Conservation (phyloP, 2,113 vertebrate genomes). For the Hippocampus barbouri region DNA sequence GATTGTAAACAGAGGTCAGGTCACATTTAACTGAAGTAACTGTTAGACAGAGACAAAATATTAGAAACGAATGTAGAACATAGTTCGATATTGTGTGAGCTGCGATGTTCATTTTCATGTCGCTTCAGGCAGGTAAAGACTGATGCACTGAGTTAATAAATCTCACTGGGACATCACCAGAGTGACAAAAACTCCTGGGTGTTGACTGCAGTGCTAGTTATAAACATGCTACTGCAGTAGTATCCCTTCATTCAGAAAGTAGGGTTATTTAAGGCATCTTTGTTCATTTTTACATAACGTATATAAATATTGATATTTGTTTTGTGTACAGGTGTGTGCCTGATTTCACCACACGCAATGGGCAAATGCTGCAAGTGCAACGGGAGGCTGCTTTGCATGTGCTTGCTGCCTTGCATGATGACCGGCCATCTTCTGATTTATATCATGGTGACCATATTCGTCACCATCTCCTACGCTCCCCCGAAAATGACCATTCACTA, state of each 20-base stretch:
- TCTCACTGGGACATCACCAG: slow-evolving; percentile 59
- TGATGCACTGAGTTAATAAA: slow-evolving; percentile 63
- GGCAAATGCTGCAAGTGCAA: slow-evolving; percentile 70
- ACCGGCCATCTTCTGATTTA: slow-evolving; percentile 74
- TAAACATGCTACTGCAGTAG: slow-evolving; percentile 13
- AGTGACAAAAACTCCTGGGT: slow-evolving; percentile 57
- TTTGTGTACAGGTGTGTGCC: slow-evolving; percentile 31
- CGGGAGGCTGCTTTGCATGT: slow-evolving; percentile 70
- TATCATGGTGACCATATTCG: slow-evolving; percentile 69
- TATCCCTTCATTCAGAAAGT: not conserved
- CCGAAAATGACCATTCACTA: slow-evolving; percentile 65
- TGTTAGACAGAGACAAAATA: not conserved
- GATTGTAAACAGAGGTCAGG: not conserved
- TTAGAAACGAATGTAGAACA: not conserved
- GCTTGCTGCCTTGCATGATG: slow-evolving; percentile 76
- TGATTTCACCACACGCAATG: slow-evolving; percentile 50
- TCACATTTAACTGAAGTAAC: not conserved
- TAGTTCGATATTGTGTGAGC: slow-evolving; percentile 32
- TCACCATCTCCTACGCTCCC: slow-evolving; percentile 70
- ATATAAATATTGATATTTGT: not conserved
- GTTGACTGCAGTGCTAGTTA: slow-evolving; percentile 19
- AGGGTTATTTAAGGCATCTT: not conserved
- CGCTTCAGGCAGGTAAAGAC: slow-evolving; percentile 34
- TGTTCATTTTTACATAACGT: not conserved
- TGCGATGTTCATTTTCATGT: slow-evolving; percentile 13